Base-by-base conservation (phyloP, 2,888 invertebrate species). In the Ormyrus thymus region DNA sequence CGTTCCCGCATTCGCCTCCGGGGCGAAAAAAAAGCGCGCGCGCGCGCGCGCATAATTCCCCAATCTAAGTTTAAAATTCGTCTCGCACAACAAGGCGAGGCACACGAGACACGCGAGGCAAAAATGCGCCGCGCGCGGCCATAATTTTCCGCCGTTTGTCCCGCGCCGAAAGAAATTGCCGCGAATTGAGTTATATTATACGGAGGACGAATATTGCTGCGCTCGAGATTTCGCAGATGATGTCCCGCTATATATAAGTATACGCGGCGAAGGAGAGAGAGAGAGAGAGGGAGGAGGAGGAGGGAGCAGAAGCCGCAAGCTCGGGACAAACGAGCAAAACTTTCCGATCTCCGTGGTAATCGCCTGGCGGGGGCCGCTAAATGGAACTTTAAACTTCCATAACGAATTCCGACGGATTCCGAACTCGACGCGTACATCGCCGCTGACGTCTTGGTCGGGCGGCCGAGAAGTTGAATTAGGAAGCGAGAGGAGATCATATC, bases 341-440 rank as follows among this genome's bases (percentile, higher is more conserved):
- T 83, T 82, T 81, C 70, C 74, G 74, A 59, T 59, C 68, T 51
- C 70, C 29, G 29, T 29, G 29, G 78, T 78, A 78, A 78, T 78
- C 77, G 70, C 50, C 43, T 43, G 51, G 11, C 62, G 71, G 51
- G 82, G 79, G 78, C 81, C 76, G 77, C 83, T 83, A 80, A 80
- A 79, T 79, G 79, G 80, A 84, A 85, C 82, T 86, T 85, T 81
- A 83, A 86, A 85, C 81, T 85, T 84, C 73, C 71, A 75, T 84
- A 85, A 86, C 85, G 82, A 86, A 86, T 85, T 84, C 84, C 83
- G 84, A 84, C 81, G 84, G 84, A 86, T 86, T 85, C 82, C 83
- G 82, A 85, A 85, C 65, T 65, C 50, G 11, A 10, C 61, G 61
- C 61, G 61, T 76, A 84, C 84, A 55, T 53, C 69, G 55, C 5